These are phyloP conservation scores for Actenoides hombroni DNA, from an alignment of 2,113 vertebrate species.

Conservation along the genomic window DNA sequence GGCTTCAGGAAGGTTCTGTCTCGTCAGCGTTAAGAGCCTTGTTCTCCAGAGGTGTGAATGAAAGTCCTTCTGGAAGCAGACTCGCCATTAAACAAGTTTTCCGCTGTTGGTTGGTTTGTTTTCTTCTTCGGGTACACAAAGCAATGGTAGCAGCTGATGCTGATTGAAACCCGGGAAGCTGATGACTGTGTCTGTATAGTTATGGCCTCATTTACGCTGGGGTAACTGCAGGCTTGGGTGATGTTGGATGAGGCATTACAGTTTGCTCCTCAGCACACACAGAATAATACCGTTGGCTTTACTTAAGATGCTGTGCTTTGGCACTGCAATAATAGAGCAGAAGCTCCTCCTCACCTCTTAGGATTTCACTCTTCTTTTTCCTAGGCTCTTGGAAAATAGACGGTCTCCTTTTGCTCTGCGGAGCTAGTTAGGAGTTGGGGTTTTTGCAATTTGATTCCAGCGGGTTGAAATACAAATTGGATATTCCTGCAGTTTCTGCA, in stretches of 20 bases:
- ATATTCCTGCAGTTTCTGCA: background rate
- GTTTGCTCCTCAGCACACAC: background rate
- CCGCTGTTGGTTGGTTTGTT: background rate
- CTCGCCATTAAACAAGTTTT: background rate
- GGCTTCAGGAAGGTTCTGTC: background rate
- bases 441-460: background rate
- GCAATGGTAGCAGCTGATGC: background rate
- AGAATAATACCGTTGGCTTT: background rate
- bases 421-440: background rate
- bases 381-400: background rate
- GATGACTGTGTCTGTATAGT: background rate
- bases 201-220: background rate
- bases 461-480: background rate
- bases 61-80: background rate
- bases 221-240: background rate
- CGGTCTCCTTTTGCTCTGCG: background rate
- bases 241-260: background rate
- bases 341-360: background rate
- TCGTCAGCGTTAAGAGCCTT: background rate
- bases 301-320: background rate
- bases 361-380: background rate
- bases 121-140: background rate
- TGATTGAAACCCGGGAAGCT: background rate
- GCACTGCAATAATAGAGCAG: background rate
- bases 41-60: background rate